These are phyloP conservation scores for Miniopterus natalensis DNA, from an alignment of 2,113 vertebrate genomes.

Conservation along the genomic window DNA sequence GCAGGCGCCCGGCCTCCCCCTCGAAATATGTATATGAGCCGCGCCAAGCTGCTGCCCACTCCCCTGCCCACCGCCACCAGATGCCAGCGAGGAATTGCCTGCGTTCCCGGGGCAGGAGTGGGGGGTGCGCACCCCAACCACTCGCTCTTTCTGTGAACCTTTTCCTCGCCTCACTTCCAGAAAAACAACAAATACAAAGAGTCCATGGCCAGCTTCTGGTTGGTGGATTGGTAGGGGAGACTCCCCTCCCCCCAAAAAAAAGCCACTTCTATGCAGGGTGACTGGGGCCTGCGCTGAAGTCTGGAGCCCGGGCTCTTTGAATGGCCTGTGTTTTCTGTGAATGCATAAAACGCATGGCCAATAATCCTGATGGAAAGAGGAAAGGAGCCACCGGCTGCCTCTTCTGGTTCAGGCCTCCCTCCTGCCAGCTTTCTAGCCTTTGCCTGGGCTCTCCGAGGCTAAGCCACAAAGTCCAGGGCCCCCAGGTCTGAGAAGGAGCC, in stretches of 20 bases:
- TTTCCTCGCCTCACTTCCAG: conserved; percentile 17
- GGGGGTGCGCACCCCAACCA: neutral
- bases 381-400: neutral
- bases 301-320: neutral
- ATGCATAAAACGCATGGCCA: neutral
- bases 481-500: neutral
- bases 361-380: neutral
- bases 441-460: accelerated
- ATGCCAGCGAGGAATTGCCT: conserved; percentile 46
- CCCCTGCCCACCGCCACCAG: neutral
- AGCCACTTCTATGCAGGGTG: neutral
- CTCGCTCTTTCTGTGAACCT: neutral
- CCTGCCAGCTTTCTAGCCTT: neutral
- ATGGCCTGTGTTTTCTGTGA: neutral
- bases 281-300: neutral
- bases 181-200: conserved; percentile 63
- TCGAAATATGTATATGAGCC: conserved; percentile 69
- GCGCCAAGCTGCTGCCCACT: neutral
- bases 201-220: neutral
- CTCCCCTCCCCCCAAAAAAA: neutral
- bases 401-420: neutral
- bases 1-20: conserved; percentile 67
- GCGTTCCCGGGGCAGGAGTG: neutral
- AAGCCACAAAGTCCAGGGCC: neutral
- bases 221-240: neutral